phyloP scores from a whole-genome alignment of 2,888 invertebrate species.

The Argyresthia goedartella region DNA sequence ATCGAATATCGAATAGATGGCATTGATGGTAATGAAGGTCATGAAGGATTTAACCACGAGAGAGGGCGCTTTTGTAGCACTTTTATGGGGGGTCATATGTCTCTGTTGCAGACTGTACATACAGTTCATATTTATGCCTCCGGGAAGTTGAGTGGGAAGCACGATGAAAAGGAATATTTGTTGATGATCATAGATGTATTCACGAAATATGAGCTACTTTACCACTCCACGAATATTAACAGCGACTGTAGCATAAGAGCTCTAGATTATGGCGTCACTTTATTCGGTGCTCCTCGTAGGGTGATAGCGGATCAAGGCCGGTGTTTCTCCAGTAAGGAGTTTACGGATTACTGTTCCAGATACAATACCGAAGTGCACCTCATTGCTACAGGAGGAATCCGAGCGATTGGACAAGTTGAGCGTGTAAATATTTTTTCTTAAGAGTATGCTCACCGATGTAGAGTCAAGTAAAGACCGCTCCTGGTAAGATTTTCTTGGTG shows the following conservation, averaged over 20 bases:
- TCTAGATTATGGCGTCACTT: neutral
- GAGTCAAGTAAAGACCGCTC: constrained; percentile 14
- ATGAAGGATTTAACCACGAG: too few species aligned
- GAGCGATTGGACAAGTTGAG: neutral
- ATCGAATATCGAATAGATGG: too few species aligned
- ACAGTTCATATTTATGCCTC: constrained; percentile 16
- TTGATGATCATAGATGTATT: neutral
- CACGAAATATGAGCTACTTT: neutral
- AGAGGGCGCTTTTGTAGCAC: too few species aligned
- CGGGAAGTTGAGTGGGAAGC: constrained; percentile 14
- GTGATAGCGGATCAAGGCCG: neutral
- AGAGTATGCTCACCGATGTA: constrained; percentile 18
- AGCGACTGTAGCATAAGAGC: neutral
- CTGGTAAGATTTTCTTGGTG: constrained; percentile 20
- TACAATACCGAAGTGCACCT: neutral
- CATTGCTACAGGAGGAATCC: neutral
- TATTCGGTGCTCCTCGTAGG: neutral
- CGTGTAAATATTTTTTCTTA: constrained; percentile 8
- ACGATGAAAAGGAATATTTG: constrained; percentile 1
- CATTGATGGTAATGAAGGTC: too few species aligned
- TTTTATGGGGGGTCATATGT: too few species aligned
- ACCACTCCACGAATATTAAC: neutral
- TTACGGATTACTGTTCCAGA: neutral
- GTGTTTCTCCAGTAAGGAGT: neutral
- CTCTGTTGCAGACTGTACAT: too few species aligned